These are phyloP conservation scores for Galendromus occidentalis DNA, from an alignment of 1,140 invertebrate species.

Conservation along the genomic window DNA sequence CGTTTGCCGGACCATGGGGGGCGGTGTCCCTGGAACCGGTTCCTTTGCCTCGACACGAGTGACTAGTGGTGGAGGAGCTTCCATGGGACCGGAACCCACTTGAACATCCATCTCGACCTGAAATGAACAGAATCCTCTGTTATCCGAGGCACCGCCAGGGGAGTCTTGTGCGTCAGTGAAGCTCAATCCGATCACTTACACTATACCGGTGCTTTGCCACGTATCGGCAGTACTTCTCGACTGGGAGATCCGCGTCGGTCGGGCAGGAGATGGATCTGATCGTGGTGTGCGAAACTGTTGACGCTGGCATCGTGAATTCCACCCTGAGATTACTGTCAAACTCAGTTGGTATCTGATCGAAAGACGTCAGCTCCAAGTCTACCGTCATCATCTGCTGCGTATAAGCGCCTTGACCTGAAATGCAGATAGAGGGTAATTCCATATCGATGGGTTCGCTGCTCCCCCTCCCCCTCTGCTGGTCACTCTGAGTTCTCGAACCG, in stretches of 20 bases:
- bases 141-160: no score
- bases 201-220: conserved; percentile 87
- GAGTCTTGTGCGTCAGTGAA: no score
- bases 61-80: background rate
- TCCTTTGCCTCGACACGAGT: background rate
- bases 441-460: no score
- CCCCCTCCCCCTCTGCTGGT: no score
- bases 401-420: conserved; percentile 52
- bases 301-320: conserved; percentile 96
- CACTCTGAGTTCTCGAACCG: no score
- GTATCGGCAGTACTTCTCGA: conserved; percentile 95
- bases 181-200: conserved; percentile 20
- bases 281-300: conserved; percentile 88
- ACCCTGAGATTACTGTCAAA: conserved; percentile 69
- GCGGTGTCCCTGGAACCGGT: background rate
- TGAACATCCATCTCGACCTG: conserved; percentile 7
- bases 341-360: conserved; percentile 90
- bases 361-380: conserved; percentile 76
- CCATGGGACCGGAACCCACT: background rate
- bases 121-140: background rate
- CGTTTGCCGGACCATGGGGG: background rate
- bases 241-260: conserved; percentile 62
- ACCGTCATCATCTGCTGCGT: conserved; percentile 85
- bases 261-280: conserved; percentile 80
- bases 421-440: no score